Evolutionary conservation across 2,113 vertebrate genomes (phyloP).

Genomic region (Malaclemys terrapin): DNA sequence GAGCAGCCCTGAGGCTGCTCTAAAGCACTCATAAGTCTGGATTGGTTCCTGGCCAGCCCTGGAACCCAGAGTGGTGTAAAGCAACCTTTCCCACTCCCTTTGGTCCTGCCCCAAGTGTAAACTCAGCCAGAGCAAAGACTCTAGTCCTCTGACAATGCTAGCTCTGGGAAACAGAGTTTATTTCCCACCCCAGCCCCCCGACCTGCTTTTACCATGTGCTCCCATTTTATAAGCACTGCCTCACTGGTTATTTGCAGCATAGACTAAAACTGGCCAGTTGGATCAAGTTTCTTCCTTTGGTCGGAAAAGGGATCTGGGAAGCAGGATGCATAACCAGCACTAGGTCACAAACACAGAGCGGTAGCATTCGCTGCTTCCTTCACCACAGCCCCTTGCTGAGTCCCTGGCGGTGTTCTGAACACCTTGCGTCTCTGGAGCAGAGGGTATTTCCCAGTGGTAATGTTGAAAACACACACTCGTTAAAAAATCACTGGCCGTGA

Average conservation of each 20-base stretch:
- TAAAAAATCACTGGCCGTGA: not conserved
- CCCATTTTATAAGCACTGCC: not conserved
- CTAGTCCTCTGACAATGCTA: not conserved
- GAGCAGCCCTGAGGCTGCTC: no score
- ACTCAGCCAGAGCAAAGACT: not conserved
- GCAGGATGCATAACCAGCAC: fast-evolving
- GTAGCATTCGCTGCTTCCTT: not conserved
- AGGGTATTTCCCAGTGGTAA: not conserved
- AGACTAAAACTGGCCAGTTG: not conserved
- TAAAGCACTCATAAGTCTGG: not conserved
- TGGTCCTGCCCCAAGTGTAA: no score
- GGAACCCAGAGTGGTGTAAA: not conserved
- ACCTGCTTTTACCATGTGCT: not conserved
- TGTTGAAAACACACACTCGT: fast-evolving
- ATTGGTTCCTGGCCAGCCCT: not conserved
- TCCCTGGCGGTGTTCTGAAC: fast-evolving
- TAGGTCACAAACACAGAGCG: fast-evolving
- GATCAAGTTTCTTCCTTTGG: not conserved
- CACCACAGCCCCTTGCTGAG: not conserved
- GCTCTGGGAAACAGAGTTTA: not conserved
- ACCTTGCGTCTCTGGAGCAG: not conserved
- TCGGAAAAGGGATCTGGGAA: fast-evolving
- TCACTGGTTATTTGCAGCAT: not conserved
- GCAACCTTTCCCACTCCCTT: not conserved
- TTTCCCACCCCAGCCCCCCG: not conserved